Evolutionary conservation across 2,797 vertebrate genomes (phyloP), one percentile per base, ranked within the genome.

Genomic region (Alfaro cultratus): DNA sequence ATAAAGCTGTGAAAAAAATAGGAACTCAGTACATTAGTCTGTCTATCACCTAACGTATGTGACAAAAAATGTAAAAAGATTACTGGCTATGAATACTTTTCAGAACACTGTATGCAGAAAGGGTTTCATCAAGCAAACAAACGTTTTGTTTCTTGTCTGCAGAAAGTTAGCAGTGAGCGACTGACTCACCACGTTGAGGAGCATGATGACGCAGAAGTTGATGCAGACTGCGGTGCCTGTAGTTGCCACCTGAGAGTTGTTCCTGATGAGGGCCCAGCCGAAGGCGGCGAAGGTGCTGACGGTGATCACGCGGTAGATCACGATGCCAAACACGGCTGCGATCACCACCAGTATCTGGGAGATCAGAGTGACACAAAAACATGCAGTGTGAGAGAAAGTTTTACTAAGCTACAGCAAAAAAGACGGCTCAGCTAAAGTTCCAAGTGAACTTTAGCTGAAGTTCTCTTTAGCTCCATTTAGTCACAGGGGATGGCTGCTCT

Each of bases 171-270:
- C 7, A 2, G 41, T 29, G 7, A 0, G 26, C 1, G 49, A 26
- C 21, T 4, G 29, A 93, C 97, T 96, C 91, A 98, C 97, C 96
- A 98, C 96, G 6, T 98, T 98, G 89, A 98, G 96, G 62, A 98
- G 93, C 97, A 98, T 98, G 87, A 98, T 98, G 92, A 98, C 95
- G 85, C 97, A 98, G 93, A 98, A 98, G 92, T 98, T 98, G 95
- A 98, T 98, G 93, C 97, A 98, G 70, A 98, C 97, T 0, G 97
- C 97, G 12, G 97, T 98, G 70, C 97, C 97, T 7, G 97, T 98
- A 81, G 97, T 98, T 51, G 97, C 97, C 88, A 98, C 97, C 96
- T 98, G 97, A 95, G 97, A 98, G 90, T 98, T 98, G 93, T 98
- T 98, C 93, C 97, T 96, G 95, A 98, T 98, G 88, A 98, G 94